Conservation (phyloP, 2,113 vertebrate genomes). For the Clupea harengus region DNA sequence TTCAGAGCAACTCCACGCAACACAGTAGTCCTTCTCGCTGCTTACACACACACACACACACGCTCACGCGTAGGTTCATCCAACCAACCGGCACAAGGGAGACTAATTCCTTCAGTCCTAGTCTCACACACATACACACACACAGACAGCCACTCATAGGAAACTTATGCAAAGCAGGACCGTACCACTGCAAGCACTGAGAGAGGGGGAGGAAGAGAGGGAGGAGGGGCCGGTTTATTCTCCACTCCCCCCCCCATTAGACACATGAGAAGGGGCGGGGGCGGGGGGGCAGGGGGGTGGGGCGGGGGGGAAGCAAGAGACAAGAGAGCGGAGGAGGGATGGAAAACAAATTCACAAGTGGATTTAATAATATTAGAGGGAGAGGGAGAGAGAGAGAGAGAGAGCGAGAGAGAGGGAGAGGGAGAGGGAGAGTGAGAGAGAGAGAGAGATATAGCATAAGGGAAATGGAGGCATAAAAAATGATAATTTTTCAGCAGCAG, state of each 20-base stretch:
- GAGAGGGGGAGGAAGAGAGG: conserved; percentile 64
- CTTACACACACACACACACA: not conserved
- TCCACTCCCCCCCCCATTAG: conserved; percentile 63
- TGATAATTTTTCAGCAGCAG: not conserved
- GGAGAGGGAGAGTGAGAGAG: conserved; percentile 18
- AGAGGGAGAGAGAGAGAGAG: conserved; percentile 18
- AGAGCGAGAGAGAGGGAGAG: conserved; percentile 20
- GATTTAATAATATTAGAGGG: conserved; percentile 53
- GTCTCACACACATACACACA: conserved; percentile 58
- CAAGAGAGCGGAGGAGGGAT: conserved; percentile 57
- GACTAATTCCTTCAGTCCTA: conserved; percentile 81
- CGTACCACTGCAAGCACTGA: conserved; percentile 77
- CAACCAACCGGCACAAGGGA: conserved; percentile 77
- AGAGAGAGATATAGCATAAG: conserved; percentile 32
- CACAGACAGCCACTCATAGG: conserved; percentile 89
- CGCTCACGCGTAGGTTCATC: conserved; percentile 55
- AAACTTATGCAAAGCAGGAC: conserved; percentile 96
- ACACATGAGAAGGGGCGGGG: conserved; percentile 61
- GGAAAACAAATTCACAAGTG: conserved; percentile 69
- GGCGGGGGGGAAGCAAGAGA: conserved; percentile 4
- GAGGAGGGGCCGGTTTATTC: conserved; percentile 58
- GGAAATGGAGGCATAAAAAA: not conserved
- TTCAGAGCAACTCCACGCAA: not conserved
- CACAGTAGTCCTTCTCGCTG: not conserved
- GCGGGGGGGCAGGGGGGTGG: too few species aligned